Base-by-base conservation (phyloP, 2,888 invertebrate genomes). In the Elgonia sp. region DNA sequence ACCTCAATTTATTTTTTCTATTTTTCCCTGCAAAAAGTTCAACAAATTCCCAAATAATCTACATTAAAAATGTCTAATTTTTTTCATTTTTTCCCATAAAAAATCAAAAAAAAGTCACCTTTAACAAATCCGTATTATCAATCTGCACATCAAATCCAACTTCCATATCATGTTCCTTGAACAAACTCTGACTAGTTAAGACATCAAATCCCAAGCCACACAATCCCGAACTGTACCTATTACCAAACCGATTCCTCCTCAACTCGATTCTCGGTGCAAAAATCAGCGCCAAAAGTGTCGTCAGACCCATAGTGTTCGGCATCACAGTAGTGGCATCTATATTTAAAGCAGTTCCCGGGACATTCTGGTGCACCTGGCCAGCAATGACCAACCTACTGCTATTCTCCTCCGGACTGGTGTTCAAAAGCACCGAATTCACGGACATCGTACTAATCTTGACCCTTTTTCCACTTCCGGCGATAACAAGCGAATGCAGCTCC, bases 231-330 rank as follows among this genome's bases (percentile, higher is more conserved):
- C 81, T 97, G 93, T 98, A 97, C 29, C 96, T 95, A 0, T 96
- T 96, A 14, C 96, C 95, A 39, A 95, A 94, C 0, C 91, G 82
- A 91, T 97, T 96, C 42, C 97, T 96, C 88, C 97, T 96, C 4
- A 98, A 94, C 95, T 98, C 98, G 94, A 97, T 97, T 10, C 39
- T 62, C 7, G 99, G 99, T 77, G 98, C 96, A 94, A 99, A 99
- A 0, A 99, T 95, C 84, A 99, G 94, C 0, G 97, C 95, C 91
- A 98, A 95, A 9, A 99, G 94, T 10, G 97, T 96, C 0, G 97
- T 97, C 83, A 99, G 95, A 0, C 98, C 98, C 14, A 97, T 97
- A 69, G 98, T 96, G 93, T 97, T 97, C 0, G 99, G 99, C 97
- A 99, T 97, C 16, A 98, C 93, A 0, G 98, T 98, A 0, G 98